Conservation (phyloP, 1,140 invertebrate genomes). For the Drosophila orosa region DNA sequence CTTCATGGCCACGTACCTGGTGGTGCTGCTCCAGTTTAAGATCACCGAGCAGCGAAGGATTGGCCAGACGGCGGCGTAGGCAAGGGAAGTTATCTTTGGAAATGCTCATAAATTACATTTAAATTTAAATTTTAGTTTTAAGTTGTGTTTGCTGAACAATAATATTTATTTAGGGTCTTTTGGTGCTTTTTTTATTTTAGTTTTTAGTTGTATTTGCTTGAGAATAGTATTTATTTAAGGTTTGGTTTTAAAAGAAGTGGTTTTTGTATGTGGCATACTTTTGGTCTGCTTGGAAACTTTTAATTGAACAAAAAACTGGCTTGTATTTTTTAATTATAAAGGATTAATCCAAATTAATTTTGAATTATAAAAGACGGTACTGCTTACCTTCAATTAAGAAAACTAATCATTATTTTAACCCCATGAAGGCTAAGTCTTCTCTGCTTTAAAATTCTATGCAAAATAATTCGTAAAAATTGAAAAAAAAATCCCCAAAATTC, state of each 20-base stretch:
- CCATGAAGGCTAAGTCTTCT: not conserved
- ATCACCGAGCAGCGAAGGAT: conserved; percentile 83
- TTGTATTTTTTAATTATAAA: too few relatives aligned
- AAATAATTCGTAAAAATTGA: not conserved
- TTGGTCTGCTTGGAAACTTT: not conserved
- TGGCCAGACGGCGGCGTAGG: conserved; percentile 8
- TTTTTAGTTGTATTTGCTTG: not conserved
- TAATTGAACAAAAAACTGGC: too few relatives aligned
- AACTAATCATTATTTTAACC: not conserved
- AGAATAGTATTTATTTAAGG: not conserved
- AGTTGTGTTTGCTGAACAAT: not conserved
- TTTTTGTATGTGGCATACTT: not conserved
- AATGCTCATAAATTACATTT: too few relatives aligned
- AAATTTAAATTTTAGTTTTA: not conserved
- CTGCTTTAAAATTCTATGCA: not conserved
- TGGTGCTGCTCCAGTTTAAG: conserved; percentile 89
- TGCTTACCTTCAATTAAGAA: not conserved
- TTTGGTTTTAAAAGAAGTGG: not conserved
- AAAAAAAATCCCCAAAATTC: not conserved
- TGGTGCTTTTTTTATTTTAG: too few relatives aligned
- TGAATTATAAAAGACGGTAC: not conserved
- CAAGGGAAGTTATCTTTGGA: not conserved
- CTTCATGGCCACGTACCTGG: conserved; percentile 88
- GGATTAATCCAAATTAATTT: too few relatives aligned
- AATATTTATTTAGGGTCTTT: not conserved